phyloP scores from a whole-genome alignment of 2,797 vertebrate genomes.

The Dallia pectoralis region DNA sequence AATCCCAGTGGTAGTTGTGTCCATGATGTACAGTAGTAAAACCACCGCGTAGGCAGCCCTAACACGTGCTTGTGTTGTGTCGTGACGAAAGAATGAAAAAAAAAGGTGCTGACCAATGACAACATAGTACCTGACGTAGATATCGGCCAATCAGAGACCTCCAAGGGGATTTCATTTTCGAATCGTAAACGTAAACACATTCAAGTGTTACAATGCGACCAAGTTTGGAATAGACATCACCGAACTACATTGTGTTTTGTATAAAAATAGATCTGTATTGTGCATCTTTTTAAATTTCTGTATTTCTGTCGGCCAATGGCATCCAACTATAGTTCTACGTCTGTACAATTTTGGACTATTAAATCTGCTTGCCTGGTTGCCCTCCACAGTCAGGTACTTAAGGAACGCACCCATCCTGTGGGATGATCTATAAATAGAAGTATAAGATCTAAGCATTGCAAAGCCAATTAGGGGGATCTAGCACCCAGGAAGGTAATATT shows the following conservation, averaged over 20 bases:
- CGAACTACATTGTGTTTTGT: too few species aligned
- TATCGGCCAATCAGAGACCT: neutral
- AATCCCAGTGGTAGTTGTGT: neutral
- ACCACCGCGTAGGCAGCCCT: neutral
- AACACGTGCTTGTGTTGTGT: constrained; percentile 62
- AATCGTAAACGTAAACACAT: neutral
- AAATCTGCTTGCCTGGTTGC: neutral
- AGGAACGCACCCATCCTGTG: constrained; percentile 16
- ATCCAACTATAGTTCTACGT: too few species aligned
- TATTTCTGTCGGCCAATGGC: too few species aligned
- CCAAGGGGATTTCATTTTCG: neutral
- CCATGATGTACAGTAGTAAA: neutral
- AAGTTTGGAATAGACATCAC: too few species aligned
- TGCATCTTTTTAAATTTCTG: neutral
- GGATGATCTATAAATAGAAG: constrained; percentile 72
- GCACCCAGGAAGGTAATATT: constrained; percentile 30
- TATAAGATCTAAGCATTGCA: constrained; percentile 49
- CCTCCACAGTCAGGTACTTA: constrained; percentile 4
- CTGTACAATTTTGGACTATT: neutral
- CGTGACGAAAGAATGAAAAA: constrained; percentile 10
- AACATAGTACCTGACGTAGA: neutral
- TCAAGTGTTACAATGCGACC: too few species aligned
- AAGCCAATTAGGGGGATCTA: constrained; percentile 67
- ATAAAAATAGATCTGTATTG: too few species aligned
- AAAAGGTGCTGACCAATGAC: constrained; percentile 56